phyloP scores from a whole-genome alignment of 2,888 invertebrate species.

The Isotomurus palustris region DNA sequence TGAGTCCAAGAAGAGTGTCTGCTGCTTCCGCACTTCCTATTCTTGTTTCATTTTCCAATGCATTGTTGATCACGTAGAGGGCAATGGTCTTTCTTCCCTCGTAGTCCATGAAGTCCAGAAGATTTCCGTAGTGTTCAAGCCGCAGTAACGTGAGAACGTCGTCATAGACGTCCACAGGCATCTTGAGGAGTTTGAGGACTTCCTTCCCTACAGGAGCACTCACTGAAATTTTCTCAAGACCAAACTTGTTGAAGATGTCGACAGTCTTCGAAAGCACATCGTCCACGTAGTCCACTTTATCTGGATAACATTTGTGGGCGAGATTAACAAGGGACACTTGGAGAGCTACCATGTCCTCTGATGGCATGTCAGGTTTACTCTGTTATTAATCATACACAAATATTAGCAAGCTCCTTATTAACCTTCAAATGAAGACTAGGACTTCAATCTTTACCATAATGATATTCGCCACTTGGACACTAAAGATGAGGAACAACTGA shows the following conservation, averaged over 20 bases:
- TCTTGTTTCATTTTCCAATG: slow-evolving; percentile 80
- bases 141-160: slow-evolving; percentile 82
- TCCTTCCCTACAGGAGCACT: slow-evolving; percentile 85
- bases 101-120: slow-evolving; percentile 83
- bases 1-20: slow-evolving; percentile 56
- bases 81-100: slow-evolving; percentile 79
- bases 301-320: slow-evolving; percentile 94
- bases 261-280: slow-evolving; percentile 87
- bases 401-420: background rate
- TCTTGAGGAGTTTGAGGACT: slow-evolving; percentile 83
- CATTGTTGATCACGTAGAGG: slow-evolving; percentile 82
- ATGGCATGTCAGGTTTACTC: slow-evolving; percentile 88
- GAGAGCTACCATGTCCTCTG: slow-evolving; percentile 91
- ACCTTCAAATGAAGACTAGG: slow-evolving; percentile 4
- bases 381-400: slow-evolving; percentile 50
- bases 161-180: slow-evolving; percentile 92
- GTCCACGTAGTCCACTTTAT: slow-evolving; percentile 89
- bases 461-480: slow-evolving; percentile 91
- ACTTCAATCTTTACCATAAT: slow-evolving; percentile 64
- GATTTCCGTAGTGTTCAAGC: slow-evolving; percentile 77
- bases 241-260: slow-evolving; percentile 82
- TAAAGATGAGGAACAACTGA: slow-evolving; percentile 95
- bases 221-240: slow-evolving; percentile 72
- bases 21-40: slow-evolving; percentile 83
- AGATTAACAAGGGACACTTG: slow-evolving; percentile 92